Base-by-base conservation (phyloP, 2,797 vertebrate species). In the Chelon auratus region DNA sequence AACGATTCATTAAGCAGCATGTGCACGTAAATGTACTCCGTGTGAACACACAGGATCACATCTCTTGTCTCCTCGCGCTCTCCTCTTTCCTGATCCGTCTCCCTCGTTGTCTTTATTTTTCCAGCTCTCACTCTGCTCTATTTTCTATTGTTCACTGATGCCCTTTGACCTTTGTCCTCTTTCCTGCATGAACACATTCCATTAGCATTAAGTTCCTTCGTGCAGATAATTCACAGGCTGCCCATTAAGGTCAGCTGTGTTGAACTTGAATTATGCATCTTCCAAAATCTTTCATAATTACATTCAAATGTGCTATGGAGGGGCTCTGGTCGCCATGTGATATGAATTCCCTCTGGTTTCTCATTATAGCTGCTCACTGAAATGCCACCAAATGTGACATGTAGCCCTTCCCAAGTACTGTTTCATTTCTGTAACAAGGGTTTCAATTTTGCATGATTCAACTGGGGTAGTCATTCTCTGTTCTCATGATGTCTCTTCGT, bases 311-410 rank as follows among this genome's bases (percentile, higher is more conserved):
- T 30, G 20, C 48, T 37, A 1, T 36, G 3, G 12, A 11, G 50
- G 10, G 20, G 15, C 42, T 71, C 64, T 43, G 60, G 68, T 71
- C 56, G 66, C 60, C 59, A 50, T 59, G 72, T 56, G 52, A 75
- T 75, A 36, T 60, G 53, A 86, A 78, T 75, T 66, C 50, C 53
- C 37, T 54, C 58, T 67, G 64, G 55, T 73, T 73, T 61, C 42
- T 66, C 42, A 74, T 85, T 68, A 68, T 51, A 2, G 33, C 61
- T 48, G 52, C 74, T 75, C n/a, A 6, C 45, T 79, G 72, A 86
- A 87, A 84, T 81, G 66, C 62, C 70, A 77, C 59, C 39, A 43
- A 81, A 78, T 53, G 62, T 83, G 78, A 84, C 79, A 82, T 86
- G 86, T 82, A 66, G 63, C 78, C 66, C 62, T 39, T 72, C 64